Conservation (phyloP, 23 tunicate species). For the Botrylloides violaceus region DNA sequence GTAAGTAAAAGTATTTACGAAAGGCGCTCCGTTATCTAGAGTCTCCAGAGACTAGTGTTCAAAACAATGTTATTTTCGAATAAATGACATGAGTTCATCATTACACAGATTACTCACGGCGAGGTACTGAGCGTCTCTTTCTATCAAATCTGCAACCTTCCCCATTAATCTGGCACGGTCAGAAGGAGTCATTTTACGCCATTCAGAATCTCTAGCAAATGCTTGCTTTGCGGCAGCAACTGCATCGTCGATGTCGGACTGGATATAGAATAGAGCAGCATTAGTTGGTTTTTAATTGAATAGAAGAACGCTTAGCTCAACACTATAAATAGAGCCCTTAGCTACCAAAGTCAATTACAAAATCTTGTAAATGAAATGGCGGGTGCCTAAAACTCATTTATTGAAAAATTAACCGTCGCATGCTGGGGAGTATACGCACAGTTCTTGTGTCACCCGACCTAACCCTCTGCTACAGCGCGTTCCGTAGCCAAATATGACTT, state of each 20-base stretch:
- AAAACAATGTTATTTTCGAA: not conserved
- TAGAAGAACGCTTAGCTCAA: too few species aligned
- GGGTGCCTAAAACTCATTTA: too few species aligned
- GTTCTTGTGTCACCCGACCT: too few species aligned
- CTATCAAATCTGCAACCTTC: slow-evolving; percentile 88
- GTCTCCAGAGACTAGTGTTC: slow-evolving; percentile 30
- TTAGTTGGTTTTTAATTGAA: too few species aligned
- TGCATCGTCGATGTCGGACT: slow-evolving; percentile 86
- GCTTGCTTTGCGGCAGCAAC: slow-evolving; percentile 80
- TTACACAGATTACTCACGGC: slow-evolving; percentile 43
- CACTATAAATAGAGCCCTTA: too few species aligned
- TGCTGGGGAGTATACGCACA: too few species aligned
- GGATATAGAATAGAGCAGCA: not conserved
- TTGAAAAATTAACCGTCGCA: too few species aligned
- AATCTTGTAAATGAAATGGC: too few species aligned
- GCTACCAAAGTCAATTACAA: too few species aligned
- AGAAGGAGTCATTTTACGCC: slow-evolving; percentile 94
- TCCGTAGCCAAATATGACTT: too few species aligned
- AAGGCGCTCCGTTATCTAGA: slow-evolving; percentile 17
- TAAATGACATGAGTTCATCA: not conserved
- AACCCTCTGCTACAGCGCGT: too few species aligned
- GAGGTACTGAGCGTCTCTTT: slow-evolving; percentile 70
- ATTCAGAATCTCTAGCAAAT: slow-evolving; percentile 73
- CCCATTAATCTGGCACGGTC: slow-evolving; percentile 63
- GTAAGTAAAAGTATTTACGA: not conserved